Evolutionary conservation across 2,113 vertebrate species (phyloP), one percentile per base, ranked within the genome.

Genomic region (Oncorhynchus tshawytscha): DNA sequence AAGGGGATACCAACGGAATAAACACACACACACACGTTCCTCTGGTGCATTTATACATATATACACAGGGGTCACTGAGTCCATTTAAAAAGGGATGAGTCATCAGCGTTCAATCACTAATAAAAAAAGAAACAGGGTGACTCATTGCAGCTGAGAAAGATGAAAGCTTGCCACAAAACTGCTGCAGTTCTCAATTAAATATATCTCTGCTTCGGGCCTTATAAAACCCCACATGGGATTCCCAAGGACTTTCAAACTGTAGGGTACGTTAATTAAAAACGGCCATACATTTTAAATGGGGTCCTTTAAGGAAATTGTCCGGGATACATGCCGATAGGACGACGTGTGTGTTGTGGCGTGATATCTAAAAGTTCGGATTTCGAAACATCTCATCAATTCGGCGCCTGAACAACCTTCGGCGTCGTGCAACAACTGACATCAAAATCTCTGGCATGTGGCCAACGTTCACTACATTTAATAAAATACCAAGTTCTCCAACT

Each of bases 121-220:
- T 74, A 73, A 82, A 78, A 72, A 72, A 60, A 79, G 27, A 70
- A 66, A 12, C 0, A 34, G n/a, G 13, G 45, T 62, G 22, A 29
- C 3, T 0, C 27, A 72, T 54, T 82, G 74, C 76, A 88, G 70
- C 69, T 80, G 72, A 82, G 24, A 83, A 69, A 72, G 75, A 78
- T 78, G 76, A 81, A 79, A 72, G n/a, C 49, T 70, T 68, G 39
- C 76, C 78, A 48, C 68, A 76, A 74, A 85, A 79, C 73, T 59
- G 78, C 82, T 78, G 86, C 81, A 71, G 77, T 77, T 82, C 85
- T 87, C 81, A 87, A 88, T 86, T 88, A 88, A 80, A 69, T 73
- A 69, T 73, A 72, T 74, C 70, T 51, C 3, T 31, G 71, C 81
- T 84, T 79, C 67, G 67, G 45, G 73, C 82, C 79, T 69, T 11